Base-by-base conservation (phyloP, 2,888 invertebrate species). In the Eupsilia transversa region DNA sequence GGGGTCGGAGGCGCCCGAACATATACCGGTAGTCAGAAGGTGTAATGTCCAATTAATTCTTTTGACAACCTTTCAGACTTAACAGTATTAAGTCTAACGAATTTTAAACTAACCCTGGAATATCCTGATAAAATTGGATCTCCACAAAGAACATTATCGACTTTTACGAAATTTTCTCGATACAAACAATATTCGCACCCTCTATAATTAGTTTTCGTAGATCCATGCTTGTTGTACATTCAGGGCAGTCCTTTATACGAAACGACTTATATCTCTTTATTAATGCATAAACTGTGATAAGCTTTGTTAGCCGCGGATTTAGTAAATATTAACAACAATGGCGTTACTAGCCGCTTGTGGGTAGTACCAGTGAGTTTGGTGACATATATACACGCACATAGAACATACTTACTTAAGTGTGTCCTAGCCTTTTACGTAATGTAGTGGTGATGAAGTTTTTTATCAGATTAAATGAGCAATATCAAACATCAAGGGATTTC, bases 261-360 rank as follows among this genome's bases (percentile, higher is more conserved):
- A 85, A 87, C 87, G 84, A 88, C 89, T 90, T 85, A 83, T 86
- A 86, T 88, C 91, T 89, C 87, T 86, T 92, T 89, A 92, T 89
- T 89, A 89, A 92, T 92, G 89, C 90, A 92, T 89, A 88, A 89
- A 84, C 90, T 85, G 88, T 89, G 92, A 90, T 91, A 92, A 90
- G 92, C 90, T 90, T 91, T 91, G 91, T 91, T 92, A 91, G 87
- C 87, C 84, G 82, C 86, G 86, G 89, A 90, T 91, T 90, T 88
- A 84, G 77, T 89, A 89, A 89, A 88, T 89, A 89, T 87, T 88
- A 88, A 86, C 85, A 86, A 84, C 82, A 83, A 82, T 76, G 77
- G 85, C 86, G 85, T 84, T 80, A 78, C 76, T 85, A 84, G 82
- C 77, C 80, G 77, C 77, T 69, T 57, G 33, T 54, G 83, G 64